A percentile compares a stretch with the other conserved stretches of the same genome.
phyloP scores from a whole-genome alignment of 2,888 invertebrate species.

The Drosophila acutilabella region DNA sequence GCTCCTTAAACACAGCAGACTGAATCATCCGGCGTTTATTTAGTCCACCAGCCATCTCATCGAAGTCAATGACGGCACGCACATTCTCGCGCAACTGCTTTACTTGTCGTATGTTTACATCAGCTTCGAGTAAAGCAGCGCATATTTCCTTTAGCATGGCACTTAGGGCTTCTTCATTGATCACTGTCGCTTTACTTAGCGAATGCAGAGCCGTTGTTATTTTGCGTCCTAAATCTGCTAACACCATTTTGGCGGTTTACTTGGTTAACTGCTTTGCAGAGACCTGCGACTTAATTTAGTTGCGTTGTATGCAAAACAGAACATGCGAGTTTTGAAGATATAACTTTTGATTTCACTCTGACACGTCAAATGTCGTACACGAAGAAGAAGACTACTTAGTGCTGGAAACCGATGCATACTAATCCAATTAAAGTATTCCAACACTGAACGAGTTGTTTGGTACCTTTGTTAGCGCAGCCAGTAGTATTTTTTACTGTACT shows the following conservation, averaged over 20 bases:
- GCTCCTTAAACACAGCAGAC: conserved; percentile 98
- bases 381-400: conserved; percentile 32
- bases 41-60: conserved; percentile 99
- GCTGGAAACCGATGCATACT: background rate
- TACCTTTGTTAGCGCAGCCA: too few relatives aligned
- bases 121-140: conserved; percentile 98
- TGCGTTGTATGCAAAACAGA: conserved; percentile 49
- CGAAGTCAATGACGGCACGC: conserved; percentile 98
- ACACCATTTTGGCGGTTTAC: conserved; percentile 92
- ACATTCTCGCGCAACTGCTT: conserved; percentile 99
- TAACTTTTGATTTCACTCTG: conserved; percentile 55
- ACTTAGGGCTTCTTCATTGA: conserved; percentile 99
- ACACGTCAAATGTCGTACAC: conserved; percentile 56
- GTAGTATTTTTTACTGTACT: too few relatives aligned
- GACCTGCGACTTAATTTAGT: conserved; percentile 45
- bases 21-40: conserved; percentile 99
- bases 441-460: background rate
- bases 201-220: conserved; percentile 99
- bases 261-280: conserved; percentile 48
- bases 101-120: conserved; percentile 97
- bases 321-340: conserved; percentile 45
- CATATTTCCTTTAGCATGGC: conserved; percentile 99
- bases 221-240: conserved; percentile 99
- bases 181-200: conserved; percentile 98
- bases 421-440: background rate